Percentiles rank a stretch among this genome's conserved stretches.
phyloP scores from a whole-genome alignment of 2,888 invertebrate genomes.

The Invenusta paracnida region DNA sequence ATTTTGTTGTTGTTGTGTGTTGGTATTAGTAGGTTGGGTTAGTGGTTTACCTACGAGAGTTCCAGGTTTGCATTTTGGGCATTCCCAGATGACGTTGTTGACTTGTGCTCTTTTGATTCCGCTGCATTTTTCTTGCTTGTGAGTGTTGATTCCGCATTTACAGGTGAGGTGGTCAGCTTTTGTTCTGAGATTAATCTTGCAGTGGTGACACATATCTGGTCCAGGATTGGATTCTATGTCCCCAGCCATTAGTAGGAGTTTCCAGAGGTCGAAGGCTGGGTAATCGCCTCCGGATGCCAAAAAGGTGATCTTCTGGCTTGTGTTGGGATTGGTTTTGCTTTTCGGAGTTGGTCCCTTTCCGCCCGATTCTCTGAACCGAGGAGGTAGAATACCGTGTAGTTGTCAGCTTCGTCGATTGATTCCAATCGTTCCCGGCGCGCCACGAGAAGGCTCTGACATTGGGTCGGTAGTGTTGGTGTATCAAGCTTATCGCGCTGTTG shows the following conservation, averaged over 20 bases:
- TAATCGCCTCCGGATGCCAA: conserved; percentile 9
- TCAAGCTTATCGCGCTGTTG: too few relatives aligned
- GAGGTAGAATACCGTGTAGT: conserved; percentile 1
- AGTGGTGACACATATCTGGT: neutral
- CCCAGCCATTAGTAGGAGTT: neutral
- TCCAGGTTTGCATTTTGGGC: conserved; percentile 2
- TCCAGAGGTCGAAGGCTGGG: conserved; percentile 26
- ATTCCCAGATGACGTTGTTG: neutral
- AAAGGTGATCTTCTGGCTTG: neutral
- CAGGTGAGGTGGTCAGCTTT: neutral
- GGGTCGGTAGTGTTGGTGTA: neutral
- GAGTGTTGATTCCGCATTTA: neutral
- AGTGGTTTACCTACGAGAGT: neutral
- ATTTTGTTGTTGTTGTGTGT: neutral
- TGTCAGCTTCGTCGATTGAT: conserved; percentile 1
- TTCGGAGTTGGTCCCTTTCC: neutral
- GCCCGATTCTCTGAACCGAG: neutral
- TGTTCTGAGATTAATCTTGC: neutral
- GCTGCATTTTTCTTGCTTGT: conserved; percentile 14
- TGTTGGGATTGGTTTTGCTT: neutral
- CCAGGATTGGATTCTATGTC: neutral
- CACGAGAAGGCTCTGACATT: conserved; percentile 16
- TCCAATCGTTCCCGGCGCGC: conserved; percentile 12
- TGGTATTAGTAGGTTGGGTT: neutral
- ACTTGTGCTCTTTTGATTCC: neutral